phyloP scores from a whole-genome alignment of 35 echinoderm and acorn worm genomes.

The Hemicentrotus pulcherrimus region DNA sequence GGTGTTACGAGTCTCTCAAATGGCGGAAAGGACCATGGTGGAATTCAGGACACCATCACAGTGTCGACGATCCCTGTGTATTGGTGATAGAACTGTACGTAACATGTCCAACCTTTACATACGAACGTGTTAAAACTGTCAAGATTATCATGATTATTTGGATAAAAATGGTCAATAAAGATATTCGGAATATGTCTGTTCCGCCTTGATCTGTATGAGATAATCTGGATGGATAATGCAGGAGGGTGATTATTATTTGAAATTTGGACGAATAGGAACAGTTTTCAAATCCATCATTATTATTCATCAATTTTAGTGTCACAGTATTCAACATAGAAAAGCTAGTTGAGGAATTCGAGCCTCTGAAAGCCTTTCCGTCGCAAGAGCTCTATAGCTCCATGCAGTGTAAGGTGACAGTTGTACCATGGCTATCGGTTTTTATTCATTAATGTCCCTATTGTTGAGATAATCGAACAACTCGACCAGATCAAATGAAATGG shows the following conservation, averaged over 20 bases:
- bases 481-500: neutral
- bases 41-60: neutral
- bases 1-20: neutral
- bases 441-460: neutral
- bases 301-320: too few species aligned
- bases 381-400: neutral
- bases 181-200: too few species aligned
- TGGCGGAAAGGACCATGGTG: neutral
- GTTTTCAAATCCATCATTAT: too few species aligned
- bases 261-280: too few species aligned
- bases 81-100: neutral
- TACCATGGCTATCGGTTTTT: neutral
- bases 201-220: too few species aligned
- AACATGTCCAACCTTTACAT: neutral
- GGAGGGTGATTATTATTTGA: too few species aligned
- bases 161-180: neutral
- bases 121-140: neutral
- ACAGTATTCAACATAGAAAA: too few species aligned
- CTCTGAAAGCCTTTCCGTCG: too few species aligned
- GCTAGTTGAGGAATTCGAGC: too few species aligned
- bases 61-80: neutral
- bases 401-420: neutral
- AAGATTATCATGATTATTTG: neutral
- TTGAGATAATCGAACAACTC: slow-evolving; percentile 5
- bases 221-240: too few species aligned